Evolutionary conservation across 2,113 vertebrate genomes (phyloP), one percentile per base, ranked within the genome.

Genomic region (Panurus biarmicus): DNA sequence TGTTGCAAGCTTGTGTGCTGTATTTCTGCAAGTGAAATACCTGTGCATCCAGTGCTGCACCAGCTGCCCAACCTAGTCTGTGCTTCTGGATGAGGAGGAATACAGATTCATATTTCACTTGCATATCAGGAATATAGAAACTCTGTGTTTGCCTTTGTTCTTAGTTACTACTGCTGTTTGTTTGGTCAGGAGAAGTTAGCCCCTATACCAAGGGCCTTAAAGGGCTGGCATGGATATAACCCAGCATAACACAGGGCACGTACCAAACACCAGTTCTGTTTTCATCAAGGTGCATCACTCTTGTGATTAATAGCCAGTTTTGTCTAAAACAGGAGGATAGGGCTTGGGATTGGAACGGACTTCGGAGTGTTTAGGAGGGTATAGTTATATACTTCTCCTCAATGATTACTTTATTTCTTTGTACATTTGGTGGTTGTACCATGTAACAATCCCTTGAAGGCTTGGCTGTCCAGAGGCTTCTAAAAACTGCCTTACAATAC

Each of bases 201-300:
- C n/a, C 26, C 0, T 0, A 13, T 3, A 54, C 5, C 6, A 28
- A 67, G 33, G 33, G 25, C 29, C 9, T 44, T 47, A 47, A 42
- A 54, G 61, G 44, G 35, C 33, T 35, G 80, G 18, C 5, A 8
- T 2, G n/a, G 50, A 24, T 58, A 31, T n/a, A 24, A 40, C 65
- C 17, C 17, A 26, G 25, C 53, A 71, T 18, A 57, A 6, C 21
- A 47, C 38, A 28, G n/a, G 56, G 14, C 53, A 58, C 1, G 0
- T 3, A 36, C 10, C 60, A 45, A 58, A 50, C 14, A 60, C 7
- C 26, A 29, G 45, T 11, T 75, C 25, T 16, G 26, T 31, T 87
- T 29, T 42, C 20, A 64, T 51, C 45, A 17, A 28, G 40, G 35
- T 29, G 6, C 38, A 47, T 56, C 33, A 8, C 50, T 56, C 28